Evolutionary conservation across 2,113 vertebrate species (phyloP).

Genomic region (Saimiri boliviensis): DNA sequence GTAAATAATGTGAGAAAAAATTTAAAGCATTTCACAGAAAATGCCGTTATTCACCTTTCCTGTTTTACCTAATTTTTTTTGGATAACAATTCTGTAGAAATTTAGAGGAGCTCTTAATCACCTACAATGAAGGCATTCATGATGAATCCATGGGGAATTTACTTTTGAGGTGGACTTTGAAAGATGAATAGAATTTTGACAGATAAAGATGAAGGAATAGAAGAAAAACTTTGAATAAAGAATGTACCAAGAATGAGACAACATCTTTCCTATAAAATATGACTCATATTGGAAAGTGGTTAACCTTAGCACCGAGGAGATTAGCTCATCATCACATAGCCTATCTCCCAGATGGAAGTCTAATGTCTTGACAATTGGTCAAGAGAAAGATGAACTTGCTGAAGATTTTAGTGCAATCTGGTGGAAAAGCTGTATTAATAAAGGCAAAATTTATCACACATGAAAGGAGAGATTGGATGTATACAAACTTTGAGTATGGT

Average conservation of each 20-base stretch:
- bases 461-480: neutral
- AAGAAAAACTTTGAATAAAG: neutral
- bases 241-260: neutral
- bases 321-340: neutral
- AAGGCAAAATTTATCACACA: neutral
- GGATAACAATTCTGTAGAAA: neutral
- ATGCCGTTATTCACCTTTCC: neutral
- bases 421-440: neutral
- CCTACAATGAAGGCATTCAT: neutral
- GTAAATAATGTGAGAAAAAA: neutral
- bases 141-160: neutral
- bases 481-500: neutral
- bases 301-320: neutral
- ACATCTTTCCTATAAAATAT: neutral
- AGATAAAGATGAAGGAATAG: neutral
- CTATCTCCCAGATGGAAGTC: neutral
- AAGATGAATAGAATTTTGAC: neutral
- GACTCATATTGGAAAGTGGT: neutral
- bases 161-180: neutral
- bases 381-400: neutral
- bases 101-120: neutral
- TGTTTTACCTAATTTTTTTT: neutral
- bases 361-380: neutral
- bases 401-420: neutral
- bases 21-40: neutral